Evolutionary conservation across 2,113 vertebrate genomes (phyloP).

Genomic region (Scomber scombrus): DNA sequence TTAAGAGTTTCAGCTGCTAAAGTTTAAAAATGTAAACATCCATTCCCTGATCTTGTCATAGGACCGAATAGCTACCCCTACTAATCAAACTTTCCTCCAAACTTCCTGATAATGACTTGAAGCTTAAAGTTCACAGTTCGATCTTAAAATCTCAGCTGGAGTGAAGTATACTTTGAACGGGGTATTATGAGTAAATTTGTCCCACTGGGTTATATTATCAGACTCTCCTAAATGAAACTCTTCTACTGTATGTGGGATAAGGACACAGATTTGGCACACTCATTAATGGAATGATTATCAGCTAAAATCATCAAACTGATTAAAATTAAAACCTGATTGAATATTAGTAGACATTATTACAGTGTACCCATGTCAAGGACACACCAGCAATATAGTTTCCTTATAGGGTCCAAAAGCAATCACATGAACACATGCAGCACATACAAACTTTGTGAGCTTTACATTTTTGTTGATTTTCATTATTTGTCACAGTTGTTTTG

Average conservation of each 20-base stretch:
- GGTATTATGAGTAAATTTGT: constrained; percentile 12
- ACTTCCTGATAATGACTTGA: no score
- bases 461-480: no score
- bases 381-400: not conserved
- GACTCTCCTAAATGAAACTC: constrained; percentile 40
- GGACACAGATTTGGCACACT: constrained; percentile 35
- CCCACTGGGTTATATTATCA: constrained; percentile 15
- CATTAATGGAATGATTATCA: constrained; percentile 57
- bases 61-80: no score
- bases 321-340: constrained; percentile 40
- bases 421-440: not conserved
- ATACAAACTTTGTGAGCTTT: no score
- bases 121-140: not conserved
- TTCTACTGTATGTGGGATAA: constrained; percentile 39
- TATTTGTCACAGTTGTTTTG: no score
- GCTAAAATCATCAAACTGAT: constrained; percentile 51
- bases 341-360: constrained; percentile 24
- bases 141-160: not conserved
- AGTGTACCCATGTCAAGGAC: not conserved
- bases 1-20: no score
- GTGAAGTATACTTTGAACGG: constrained; percentile 2
- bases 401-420: not conserved
- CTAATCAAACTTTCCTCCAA: no score
- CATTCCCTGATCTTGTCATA: no score
- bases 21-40: no score